phyloP scores from a whole-genome alignment of 2,797 vertebrate species.

The Oreochromis grahami region DNA sequence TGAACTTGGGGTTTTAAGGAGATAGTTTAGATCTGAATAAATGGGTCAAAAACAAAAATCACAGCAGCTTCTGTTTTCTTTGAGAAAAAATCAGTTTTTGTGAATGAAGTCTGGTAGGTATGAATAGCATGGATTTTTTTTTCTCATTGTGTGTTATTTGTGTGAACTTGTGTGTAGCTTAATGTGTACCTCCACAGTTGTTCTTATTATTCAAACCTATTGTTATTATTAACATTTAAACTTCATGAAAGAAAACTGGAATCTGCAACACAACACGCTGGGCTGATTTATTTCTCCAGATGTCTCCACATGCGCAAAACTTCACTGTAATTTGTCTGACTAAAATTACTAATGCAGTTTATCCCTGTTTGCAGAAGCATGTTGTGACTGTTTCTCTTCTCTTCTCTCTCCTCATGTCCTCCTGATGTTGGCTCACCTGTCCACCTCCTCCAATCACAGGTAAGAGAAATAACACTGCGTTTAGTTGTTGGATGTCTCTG shows the following conservation, averaged over 20 bases:
- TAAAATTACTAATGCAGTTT: not conserved
- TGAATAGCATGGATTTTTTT: not conserved
- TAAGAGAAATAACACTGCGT: not conserved
- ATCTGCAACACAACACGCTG: not conserved
- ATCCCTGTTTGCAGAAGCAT: not conserved
- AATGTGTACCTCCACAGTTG: not conserved
- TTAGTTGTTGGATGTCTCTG: not conserved
- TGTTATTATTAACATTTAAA: not conserved
- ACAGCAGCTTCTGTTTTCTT: not conserved
- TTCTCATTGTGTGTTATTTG: not conserved
- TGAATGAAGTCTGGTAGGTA: not conserved
- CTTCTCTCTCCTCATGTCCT: constrained; percentile 4
- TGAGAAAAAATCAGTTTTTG: not conserved
- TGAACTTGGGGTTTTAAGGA: not conserved
- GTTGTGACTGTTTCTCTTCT: not conserved
- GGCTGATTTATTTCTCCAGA: not conserved
- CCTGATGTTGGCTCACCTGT: not conserved
- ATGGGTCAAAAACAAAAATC: not conserved
- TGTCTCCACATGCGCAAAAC: not conserved
- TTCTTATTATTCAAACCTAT: not conserved
- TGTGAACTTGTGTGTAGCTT: not conserved
- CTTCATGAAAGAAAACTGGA: not conserved
- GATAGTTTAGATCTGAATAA: too few species aligned
- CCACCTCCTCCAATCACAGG: not conserved
- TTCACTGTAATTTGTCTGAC: not conserved